Base-by-base conservation (phyloP, 2,113 vertebrate genomes). In the Barbus barbus region DNA sequence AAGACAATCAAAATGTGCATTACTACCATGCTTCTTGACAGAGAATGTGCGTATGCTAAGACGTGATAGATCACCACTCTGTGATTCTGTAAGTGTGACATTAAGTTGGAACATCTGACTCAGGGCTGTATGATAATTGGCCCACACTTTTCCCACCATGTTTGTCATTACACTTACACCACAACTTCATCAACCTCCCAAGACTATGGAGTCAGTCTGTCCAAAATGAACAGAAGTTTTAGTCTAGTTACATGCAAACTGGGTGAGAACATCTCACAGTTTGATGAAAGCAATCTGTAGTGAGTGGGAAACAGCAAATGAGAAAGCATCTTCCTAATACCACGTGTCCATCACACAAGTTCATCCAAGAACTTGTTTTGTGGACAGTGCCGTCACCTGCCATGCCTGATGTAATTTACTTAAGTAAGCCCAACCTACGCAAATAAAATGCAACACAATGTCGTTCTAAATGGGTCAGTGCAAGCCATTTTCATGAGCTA, bases 41-140 rank as follows among this genome's bases (percentile, higher is more conserved):
- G 31, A 60, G n/a, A n/a, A 18, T 60, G 73, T 71, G 51, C 8
- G 33, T 33, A 53, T 58, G 79, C 44, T 33, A 77, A 77, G 31
- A 71, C 38, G 31, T 78, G 74, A 86, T 71, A 51, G 51, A 83
- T 83, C 81, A 71, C 13, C 20, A 26, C 28, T 36, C 77, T 51
- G 14, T 81, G 12, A 46, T 36, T 53, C 38, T 13, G 18, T 28
- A 46, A 65, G 28, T 46, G 41, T 75, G 74, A 74, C 44, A 38
- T 83, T 83, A 80, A n/a, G 71, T 61, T 58, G 58, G 72, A 77
- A 76, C 44, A 65, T 56, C 31, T 83, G 81, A 86, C 53, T 83
- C 81, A 83, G 61, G 56, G 80, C 41, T 75, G 46, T 73, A 86
- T 83, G 81, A 77, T 71, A 65, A 82, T 63, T 72, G 75, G 56